Evolutionary conservation across 2,888 invertebrate genomes (phyloP), one percentile per base, ranked within the genome.

Genomic region (Caenorhabditis plicata): DNA sequence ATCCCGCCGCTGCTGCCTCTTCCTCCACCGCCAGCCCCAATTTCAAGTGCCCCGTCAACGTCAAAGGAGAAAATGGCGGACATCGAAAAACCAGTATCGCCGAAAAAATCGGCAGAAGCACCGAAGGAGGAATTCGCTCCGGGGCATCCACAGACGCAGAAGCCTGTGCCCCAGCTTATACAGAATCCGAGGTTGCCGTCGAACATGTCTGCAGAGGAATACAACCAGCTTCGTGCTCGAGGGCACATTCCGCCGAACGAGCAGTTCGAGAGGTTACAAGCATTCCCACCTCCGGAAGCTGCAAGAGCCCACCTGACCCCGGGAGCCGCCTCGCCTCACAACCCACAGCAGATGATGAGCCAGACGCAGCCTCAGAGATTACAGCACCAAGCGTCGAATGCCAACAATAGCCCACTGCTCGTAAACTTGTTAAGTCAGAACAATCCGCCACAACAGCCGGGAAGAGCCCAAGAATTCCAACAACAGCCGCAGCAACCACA

Each of bases 391-490:
- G 20, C 39, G 4, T 38, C 47, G 23, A 42, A 32, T 15, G 47
- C 53, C 0, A 61, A 57, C 13, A 70, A 57, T 45, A 67, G 67
- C 27, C 71, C 71, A 15, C 46, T 71, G 13, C 42, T 71, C 7
- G 67, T 69, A 27, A 67, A 62, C 39, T 36, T 71, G 32, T 36
- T 71, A 8, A 67, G 66, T 42, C 54, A 51, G 32, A 39, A 40
- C 13, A 45, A 38, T 27, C 49, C 35, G 11, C 48, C 42, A 22
- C 48, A 19, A 26, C 52, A 49, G n/a, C 64, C 40, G 22, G 23
- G 41, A 4, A 33, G 36, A 20, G 45, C n/a, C n/a, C 27, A 36
- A 11, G 38, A 22, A n/a, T 48, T 48, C 38, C 56, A 40, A 17
- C 58, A 44, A 15, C 57, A 51, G 9, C 47, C 44, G 19, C 45